Evolutionary conservation across 2,888 invertebrate genomes (phyloP).

Genomic region (Nineta flava): DNA sequence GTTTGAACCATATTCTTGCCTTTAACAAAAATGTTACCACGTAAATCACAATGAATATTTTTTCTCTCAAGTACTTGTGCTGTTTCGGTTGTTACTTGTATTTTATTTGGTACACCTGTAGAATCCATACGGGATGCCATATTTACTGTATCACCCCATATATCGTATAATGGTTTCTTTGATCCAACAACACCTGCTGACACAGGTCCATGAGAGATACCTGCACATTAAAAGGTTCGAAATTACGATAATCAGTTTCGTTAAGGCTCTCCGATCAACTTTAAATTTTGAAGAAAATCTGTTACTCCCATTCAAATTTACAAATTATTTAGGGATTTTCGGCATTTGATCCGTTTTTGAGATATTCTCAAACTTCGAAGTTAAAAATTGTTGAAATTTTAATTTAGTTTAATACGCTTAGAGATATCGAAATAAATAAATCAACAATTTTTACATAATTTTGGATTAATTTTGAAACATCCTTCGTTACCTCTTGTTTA

Average conservation of each 20-base stretch:
- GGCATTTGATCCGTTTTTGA: too few relatives aligned
- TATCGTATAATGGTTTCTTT: conserved; percentile 86
- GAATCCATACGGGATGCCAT: conserved; percentile 95
- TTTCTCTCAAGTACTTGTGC: conserved; percentile 49
- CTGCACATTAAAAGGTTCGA: conserved; percentile 27
- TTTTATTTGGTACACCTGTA: conserved; percentile 63
- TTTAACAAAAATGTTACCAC: conserved; percentile 57
- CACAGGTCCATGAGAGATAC: conserved; percentile 79
- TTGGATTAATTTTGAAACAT: too few relatives aligned
- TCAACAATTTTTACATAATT: too few relatives aligned
- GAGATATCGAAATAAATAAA: too few relatives aligned
- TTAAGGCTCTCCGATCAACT: too few relatives aligned
- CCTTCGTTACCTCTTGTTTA: too few relatives aligned
- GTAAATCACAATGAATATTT: conserved; percentile 48
- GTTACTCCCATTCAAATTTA: too few relatives aligned
- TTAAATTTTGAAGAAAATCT: too few relatives aligned
- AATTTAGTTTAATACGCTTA: too few relatives aligned
- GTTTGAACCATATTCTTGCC: conserved; percentile 53
- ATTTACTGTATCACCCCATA: conserved; percentile 95
- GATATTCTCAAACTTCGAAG: too few relatives aligned
- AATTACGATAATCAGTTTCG: conserved; percentile 12
- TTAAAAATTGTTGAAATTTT: too few relatives aligned
- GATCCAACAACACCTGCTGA: conserved; percentile 92
- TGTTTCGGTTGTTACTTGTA: conserved; percentile 62
- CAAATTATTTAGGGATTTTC: too few relatives aligned